Evolutionary conservation across 1,140 invertebrate genomes (phyloP), one percentile per base, ranked within the genome.

Genomic region (Eciton burchellii): DNA sequence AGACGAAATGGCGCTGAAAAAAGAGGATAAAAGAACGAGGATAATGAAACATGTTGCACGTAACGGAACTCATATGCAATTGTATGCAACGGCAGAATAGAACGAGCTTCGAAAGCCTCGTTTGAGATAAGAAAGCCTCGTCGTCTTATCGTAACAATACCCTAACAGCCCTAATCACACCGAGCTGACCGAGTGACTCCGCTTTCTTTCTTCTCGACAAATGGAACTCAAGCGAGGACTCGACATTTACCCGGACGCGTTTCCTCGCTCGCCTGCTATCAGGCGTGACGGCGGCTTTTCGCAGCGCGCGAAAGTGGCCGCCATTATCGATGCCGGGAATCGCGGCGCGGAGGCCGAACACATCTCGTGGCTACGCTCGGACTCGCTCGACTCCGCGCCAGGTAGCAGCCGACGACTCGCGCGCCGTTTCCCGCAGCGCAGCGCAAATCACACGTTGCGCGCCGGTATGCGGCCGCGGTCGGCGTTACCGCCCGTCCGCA

Each of bases 381-480:
- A 29, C 45, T 60, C 47, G 52, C 45, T 60, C 47, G 52, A 70
- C 62, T 62, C n/a, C 52, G 79, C 82, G 85, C 71, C 70, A 86
- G 72, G 81, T 87, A 87, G 84, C 81, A 26, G 35, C 43, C 43
- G 57, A 16, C 47, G 47, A 77, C 47, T 77, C 73, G 47, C 35
- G 73, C 59, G 76, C 21, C 16, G 81, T 76, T 72, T 72, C 45
- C 47, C 16, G 26, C 62, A 71, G 68, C 74, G 74, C 54, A 54
- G 81, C 81, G 73, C 82, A 88, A 87, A 88, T 88, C 86, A 87
- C 77, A 87, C 86, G 84, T 86, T 82, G 65, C 74, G 26, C 56
- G 54, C 35, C 68, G 77, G 56, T 49, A 81, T 72, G 77, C 63
- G 52, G n/a, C 66, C 72, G 21, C n/a, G 16, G 59, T 3, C 24